phyloP scores from a whole-genome alignment of 2,888 invertebrate genomes.

The Dioctria rufipes region DNA sequence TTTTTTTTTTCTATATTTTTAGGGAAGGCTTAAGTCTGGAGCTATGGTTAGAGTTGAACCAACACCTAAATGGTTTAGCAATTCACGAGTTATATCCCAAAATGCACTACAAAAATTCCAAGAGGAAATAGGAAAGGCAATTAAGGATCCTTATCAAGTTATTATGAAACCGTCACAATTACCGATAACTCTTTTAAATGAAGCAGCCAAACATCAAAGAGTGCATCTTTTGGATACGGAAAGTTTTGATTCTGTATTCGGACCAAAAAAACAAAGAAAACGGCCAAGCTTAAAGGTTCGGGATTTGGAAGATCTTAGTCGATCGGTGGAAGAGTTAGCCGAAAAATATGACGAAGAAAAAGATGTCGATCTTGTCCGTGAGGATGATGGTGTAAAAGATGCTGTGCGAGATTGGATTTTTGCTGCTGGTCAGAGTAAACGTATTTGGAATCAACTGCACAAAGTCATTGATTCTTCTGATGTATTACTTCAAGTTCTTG shows the following conservation, averaged over 20 bases:
- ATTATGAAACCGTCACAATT: slow-evolving; percentile 96
- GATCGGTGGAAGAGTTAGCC: slow-evolving; percentile 79
- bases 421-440: slow-evolving; percentile 94
- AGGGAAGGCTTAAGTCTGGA: slow-evolving; percentile 87
- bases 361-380: slow-evolving; percentile 87
- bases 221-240: slow-evolving; percentile 97
- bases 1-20: slow-evolving; percentile 23
- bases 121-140: slow-evolving; percentile 93
- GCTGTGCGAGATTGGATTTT: slow-evolving; percentile 94
- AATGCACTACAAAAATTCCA: slow-evolving; percentile 90
- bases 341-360: slow-evolving; percentile 86
- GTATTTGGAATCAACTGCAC: slow-evolving; percentile 99
- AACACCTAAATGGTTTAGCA: slow-evolving; percentile 99
- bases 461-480: slow-evolving; percentile 99
- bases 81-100: slow-evolving; percentile 97
- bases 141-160: slow-evolving; percentile 97
- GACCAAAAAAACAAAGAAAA: slow-evolving; percentile 93
- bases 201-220: slow-evolving; percentile 89
- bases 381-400: slow-evolving; percentile 85
- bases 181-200: slow-evolving; percentile 94
- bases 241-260: slow-evolving; percentile 94
- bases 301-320: slow-evolving; percentile 85
- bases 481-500: slow-evolving; percentile 95
- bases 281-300: slow-evolving; percentile 84
- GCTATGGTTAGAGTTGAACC: slow-evolving; percentile 96